phyloP scores from a whole-genome alignment of 2,113 vertebrate species.

The Phyllopteryx taeniolatus region DNA sequence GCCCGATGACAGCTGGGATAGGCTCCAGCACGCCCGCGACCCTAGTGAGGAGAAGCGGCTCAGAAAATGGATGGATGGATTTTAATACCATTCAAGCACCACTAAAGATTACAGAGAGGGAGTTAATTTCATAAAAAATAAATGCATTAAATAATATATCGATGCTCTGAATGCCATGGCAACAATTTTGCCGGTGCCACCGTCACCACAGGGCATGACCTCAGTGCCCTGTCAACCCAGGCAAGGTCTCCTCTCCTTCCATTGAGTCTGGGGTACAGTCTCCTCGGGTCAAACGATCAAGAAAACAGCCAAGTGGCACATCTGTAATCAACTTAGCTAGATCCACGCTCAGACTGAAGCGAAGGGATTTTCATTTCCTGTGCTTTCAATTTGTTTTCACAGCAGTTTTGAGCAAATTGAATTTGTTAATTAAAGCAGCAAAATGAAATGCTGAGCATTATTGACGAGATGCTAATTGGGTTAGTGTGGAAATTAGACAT shows the following conservation, averaged over 20 bases:
- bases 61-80: too few relatives aligned
- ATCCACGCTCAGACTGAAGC: slow-evolving; percentile 74
- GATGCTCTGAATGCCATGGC: neutral
- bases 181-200: neutral
- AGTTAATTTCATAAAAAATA: neutral
- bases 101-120: neutral
- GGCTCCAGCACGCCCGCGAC: too few relatives aligned
- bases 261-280: slow-evolving; percentile 21
- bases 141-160: neutral
- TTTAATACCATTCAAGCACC: neutral
- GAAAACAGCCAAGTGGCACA: slow-evolving; percentile 71
- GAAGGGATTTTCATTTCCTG: slow-evolving; percentile 84
- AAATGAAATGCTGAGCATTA: slow-evolving; percentile 99
- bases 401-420: slow-evolving; percentile 95
- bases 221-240: slow-evolving; percentile 53
- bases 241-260: slow-evolving; percentile 36
- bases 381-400: slow-evolving; percentile 99
- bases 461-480: slow-evolving; percentile 99
- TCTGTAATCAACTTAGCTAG: slow-evolving; percentile 86
- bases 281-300: slow-evolving; percentile 73
- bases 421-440: slow-evolving; percentile 99
- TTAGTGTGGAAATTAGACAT: slow-evolving; percentile 88
- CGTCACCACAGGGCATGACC: neutral
- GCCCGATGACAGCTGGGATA: too few relatives aligned
- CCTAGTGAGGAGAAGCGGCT: too few relatives aligned